A percentile compares a stretch with the other conserved stretches of the same genome.
These are phyloP conservation scores for Hipposideros armiger DNA, from an alignment of 2,113 vertebrate species.

Conservation along the genomic window DNA sequence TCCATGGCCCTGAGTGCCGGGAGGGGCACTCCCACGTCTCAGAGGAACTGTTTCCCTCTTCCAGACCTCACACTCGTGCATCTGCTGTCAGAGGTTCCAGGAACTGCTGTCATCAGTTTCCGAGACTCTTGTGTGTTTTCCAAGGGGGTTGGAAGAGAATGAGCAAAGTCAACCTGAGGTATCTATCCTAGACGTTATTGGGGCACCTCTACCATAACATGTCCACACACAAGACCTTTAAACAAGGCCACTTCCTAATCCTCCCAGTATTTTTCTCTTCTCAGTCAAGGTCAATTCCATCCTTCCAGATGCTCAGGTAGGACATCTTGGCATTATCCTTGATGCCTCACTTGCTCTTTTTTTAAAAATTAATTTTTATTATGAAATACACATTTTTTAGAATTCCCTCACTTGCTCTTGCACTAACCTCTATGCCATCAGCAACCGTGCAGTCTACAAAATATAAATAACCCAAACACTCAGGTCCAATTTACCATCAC, in stretches of 20 bases:
- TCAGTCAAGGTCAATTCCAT: background rate
- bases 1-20: background rate
- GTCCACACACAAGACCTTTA: background rate
- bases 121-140: background rate
- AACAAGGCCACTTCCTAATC: no score
- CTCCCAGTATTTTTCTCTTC: background rate
- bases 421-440: background rate
- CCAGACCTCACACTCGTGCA: no score
- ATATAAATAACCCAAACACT: background rate
- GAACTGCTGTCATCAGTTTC: background rate
- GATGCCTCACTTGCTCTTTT: no score
- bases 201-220: background rate
- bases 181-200: background rate
- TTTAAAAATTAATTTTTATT: no score
- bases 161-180: background rate
- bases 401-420: no score
- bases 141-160: background rate
- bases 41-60: background rate
- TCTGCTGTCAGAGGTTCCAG: background rate
- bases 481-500: background rate
- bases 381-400: no score
- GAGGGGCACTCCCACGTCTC: no score
- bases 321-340: background rate
- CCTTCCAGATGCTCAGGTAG: background rate
- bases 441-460: background rate